Evolutionary conservation across 2,888 invertebrate genomes (phyloP).

Genomic region (Cerceris rybyensis): DNA sequence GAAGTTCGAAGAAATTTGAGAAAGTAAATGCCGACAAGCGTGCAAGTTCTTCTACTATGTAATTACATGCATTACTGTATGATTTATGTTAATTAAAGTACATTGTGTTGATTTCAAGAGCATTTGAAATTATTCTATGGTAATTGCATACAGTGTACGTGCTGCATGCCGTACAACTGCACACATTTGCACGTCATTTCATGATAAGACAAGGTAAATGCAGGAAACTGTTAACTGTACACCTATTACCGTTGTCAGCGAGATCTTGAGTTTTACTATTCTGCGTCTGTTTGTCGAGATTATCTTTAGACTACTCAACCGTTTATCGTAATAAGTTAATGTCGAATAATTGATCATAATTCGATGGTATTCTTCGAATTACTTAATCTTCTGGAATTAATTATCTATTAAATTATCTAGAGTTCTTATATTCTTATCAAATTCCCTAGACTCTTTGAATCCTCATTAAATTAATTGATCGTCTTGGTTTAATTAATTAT

Average conservation of each 20-base stretch:
- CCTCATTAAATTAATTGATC: too few relatives aligned
- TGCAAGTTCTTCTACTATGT: too few relatives aligned
- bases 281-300: background rate
- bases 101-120: background rate
- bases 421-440: too few relatives aligned
- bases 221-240: background rate
- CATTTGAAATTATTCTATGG: background rate
- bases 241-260: slow-evolving; percentile 1
- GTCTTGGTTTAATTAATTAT: too few relatives aligned
- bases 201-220: background rate
- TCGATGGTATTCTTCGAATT: too few relatives aligned
- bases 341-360: background rate
- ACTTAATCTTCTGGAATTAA: too few relatives aligned
- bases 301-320: background rate
- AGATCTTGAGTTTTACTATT: background rate
- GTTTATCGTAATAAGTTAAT: background rate
- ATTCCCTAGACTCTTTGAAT: too few relatives aligned
- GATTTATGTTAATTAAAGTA: too few relatives aligned
- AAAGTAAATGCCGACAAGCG: too few relatives aligned
- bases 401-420: too few relatives aligned
- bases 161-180: background rate
- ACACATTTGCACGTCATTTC: background rate
- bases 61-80: too few relatives aligned
- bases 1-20: too few relatives aligned
- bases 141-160: background rate